A percentile compares a stretch with the other conserved stretches of the same genome.
Evolutionary conservation across 2,113 vertebrate genomes (phyloP).

Genomic region (Hippolais icterina): DNA sequence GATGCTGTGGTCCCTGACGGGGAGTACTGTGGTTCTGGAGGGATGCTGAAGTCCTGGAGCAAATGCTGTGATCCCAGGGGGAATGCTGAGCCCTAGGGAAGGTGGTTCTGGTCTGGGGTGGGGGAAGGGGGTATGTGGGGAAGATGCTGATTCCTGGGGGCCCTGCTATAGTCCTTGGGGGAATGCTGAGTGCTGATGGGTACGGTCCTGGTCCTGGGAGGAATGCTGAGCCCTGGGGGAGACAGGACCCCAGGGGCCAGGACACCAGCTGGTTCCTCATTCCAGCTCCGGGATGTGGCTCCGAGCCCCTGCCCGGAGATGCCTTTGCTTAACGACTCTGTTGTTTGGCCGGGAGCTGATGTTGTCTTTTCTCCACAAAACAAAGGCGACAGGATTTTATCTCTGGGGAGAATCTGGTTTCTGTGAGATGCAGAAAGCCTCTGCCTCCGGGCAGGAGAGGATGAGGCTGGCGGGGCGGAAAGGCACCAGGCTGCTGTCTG

Average conservation of each 20-base stretch:
- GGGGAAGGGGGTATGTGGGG: no score
- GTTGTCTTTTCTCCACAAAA: slow-evolving; percentile 14
- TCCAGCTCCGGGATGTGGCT: background rate
- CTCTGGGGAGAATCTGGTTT: slow-evolving; percentile 20
- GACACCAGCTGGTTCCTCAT: background rate
- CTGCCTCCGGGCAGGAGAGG: background rate
- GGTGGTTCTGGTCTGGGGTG: no score
- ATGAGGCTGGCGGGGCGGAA: background rate
- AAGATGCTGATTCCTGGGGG: background rate
- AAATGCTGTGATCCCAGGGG: background rate
- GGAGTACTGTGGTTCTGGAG: background rate
- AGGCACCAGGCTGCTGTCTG: background rate
- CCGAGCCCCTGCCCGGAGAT: background rate
- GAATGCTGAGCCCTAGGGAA: background rate
- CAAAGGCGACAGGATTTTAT: slow-evolving; percentile 47
- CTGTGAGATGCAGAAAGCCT: slow-evolving; percentile 6
- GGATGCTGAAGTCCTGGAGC: background rate
- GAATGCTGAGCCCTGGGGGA: background rate
- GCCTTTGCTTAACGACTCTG: slow-evolving; percentile 12
- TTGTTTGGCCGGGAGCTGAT: background rate
- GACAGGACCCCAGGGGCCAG: background rate
- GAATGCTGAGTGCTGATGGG: background rate
- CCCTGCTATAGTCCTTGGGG: background rate
- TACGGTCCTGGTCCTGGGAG: background rate
- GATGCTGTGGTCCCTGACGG: background rate